Base-by-base conservation (phyloP, 1,140 invertebrate species). In the Lepidostoma basale region DNA sequence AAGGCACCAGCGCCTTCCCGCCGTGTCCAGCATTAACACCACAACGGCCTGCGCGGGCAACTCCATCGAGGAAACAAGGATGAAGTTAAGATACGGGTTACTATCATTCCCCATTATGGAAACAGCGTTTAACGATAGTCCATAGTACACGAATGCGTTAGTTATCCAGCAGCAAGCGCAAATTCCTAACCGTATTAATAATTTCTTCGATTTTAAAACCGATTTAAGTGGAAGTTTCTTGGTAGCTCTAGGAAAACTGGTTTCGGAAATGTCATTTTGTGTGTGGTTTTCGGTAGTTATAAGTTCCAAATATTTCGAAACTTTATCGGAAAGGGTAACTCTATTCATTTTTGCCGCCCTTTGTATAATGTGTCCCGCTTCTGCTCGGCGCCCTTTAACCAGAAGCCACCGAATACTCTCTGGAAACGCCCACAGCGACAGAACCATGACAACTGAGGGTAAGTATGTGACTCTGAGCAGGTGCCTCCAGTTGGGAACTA, bases 141-240 rank as follows among this genome's bases (percentile, higher is more conserved):
- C 93, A 76, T 93, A 95, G 78, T 92, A 95, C 3, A 93, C 86
- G 73, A 93, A 89, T 0, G 88, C 84, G 69, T 86, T 85, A 1
- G 88, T 85, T 3, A 88, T 78, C 90, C 88, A 92, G 77, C 85
- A 91, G 77, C 89, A 86, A 47, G 83, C 86, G 66, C 89, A 88
- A n/a, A 86, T 84, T 3, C 86, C 75, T 49, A 92, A 82, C 26
- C 89, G 83, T 74, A 86, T 78, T 75, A 89, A 69, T 72, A 88
- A 83, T 47, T 83, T 81, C 8, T 81, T 79, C 0, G 88, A 82
- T 73, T 81, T 85, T 45, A 89, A 77, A n/a, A 88, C 79, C 54
- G 79, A 75, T 10, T 76, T 68, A 70, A 64, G 69, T 22, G 33
- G 39, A 52, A 49, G n/a, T 36, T 20, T 45, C 44, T 68, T 65